These are phyloP conservation scores for Microcebus lehilahytsara DNA, from an alignment of 2,113 vertebrate genomes.

Conservation along the genomic window DNA sequence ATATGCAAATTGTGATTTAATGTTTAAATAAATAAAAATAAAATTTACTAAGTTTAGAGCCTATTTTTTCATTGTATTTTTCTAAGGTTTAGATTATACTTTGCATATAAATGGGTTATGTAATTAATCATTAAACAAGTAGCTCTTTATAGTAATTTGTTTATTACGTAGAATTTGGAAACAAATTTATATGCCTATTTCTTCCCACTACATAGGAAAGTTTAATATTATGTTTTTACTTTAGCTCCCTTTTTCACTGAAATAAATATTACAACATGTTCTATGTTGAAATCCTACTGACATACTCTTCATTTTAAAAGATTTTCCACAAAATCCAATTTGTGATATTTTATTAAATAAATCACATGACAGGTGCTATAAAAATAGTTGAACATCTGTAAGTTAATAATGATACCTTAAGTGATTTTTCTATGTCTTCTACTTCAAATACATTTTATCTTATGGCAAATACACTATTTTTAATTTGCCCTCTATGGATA, in stretches of 20 bases:
- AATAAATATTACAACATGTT: not conserved
- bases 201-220: not conserved
- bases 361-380: not conserved
- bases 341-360: slow-evolving; percentile 14
- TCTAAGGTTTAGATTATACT: slow-evolving; percentile 3
- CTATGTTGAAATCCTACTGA: not conserved
- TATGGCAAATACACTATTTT: not conserved
- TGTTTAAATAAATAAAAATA: slow-evolving; percentile 51
- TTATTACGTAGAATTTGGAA: slow-evolving; percentile 22
- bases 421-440: not conserved
- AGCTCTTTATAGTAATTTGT: not conserved
- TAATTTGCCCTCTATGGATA: not conserved
- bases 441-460: not conserved
- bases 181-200: not conserved
- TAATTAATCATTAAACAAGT: not conserved
- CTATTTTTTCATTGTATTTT: slow-evolving; percentile 14
- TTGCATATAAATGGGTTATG: not conserved
- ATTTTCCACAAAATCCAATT: slow-evolving; percentile 35
- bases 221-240: not conserved
- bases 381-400: slow-evolving; percentile 33
- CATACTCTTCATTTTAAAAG: slow-evolving; percentile 24
- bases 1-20: slow-evolving; percentile 30
- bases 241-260: not conserved
- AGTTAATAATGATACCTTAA: not conserved
- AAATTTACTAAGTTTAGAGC: not conserved